A percentile compares a stretch with the other conserved stretches of the same genome.
phyloP scores from a whole-genome alignment of 92 coral and sea anemone genomes.

The Paragorgia papillata region DNA sequence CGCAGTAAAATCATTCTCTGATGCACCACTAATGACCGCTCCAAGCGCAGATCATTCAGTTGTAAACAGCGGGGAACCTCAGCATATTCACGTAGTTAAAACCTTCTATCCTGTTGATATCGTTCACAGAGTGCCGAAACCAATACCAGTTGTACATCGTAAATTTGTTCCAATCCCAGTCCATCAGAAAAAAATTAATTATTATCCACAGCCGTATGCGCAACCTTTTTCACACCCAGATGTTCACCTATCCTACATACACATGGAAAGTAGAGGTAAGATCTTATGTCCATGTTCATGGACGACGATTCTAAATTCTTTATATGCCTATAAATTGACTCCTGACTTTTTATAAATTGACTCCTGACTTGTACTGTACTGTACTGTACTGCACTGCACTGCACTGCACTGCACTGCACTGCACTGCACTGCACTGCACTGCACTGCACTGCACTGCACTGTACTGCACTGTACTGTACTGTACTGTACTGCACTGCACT shows the following conservation, averaged over 20 bases:
- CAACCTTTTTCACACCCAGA: conserved; percentile 31
- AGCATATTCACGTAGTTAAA: conserved; percentile 15
- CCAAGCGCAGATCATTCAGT: background rate
- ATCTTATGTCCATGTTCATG: too few relatives aligned
- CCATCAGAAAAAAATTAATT: background rate
- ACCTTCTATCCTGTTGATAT: conserved; percentile 25
- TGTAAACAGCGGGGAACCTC: background rate
- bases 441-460: too few relatives aligned
- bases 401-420: too few relatives aligned
- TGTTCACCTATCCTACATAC: conserved; percentile 24
- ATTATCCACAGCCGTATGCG: conserved; percentile 8
- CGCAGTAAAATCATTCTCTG: background rate
- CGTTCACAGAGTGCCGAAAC: conserved; percentile 26
- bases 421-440: too few relatives aligned
- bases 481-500: too few relatives aligned
- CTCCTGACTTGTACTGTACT: too few relatives aligned
- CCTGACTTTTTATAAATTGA: too few relatives aligned
- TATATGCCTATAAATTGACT: too few relatives aligned
- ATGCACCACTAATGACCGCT: background rate
- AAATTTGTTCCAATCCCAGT: conserved; percentile 19
- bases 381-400: too few relatives aligned
- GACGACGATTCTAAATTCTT: too few relatives aligned
- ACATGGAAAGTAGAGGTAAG: conserved; percentile 22
- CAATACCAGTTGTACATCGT: background rate
- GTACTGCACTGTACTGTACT: too few relatives aligned